phyloP scores from a whole-genome alignment of 2,888 invertebrate genomes.

The Cactoblastis cactorum region DNA sequence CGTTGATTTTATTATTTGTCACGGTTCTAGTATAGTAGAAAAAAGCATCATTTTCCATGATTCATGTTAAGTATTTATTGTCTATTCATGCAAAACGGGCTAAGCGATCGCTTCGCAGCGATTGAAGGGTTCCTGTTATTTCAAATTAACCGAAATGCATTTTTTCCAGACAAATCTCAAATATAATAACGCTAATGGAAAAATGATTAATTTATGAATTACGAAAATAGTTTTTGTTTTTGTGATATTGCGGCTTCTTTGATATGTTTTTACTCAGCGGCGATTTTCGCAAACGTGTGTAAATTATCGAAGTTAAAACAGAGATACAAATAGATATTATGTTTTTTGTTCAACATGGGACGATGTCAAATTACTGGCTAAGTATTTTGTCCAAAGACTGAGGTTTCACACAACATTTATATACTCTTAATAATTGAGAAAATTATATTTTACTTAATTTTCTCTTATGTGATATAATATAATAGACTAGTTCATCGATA shows the following conservation, averaged over 20 bases:
- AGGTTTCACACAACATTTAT: too few species aligned
- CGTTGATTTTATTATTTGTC: too few species aligned
- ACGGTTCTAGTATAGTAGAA: too few species aligned
- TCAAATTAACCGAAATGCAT: slow-evolving; percentile 1
- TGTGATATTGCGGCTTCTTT: slow-evolving; percentile 9
- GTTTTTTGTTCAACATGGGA: slow-evolving; percentile 28
- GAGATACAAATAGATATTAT: slow-evolving; percentile 21
- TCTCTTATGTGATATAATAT: too few species aligned
- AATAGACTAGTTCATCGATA: too few species aligned
- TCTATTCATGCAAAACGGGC: background rate
- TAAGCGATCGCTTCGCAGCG: background rate
- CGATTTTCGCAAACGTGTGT: slow-evolving; percentile 11
- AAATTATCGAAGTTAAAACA: slow-evolving; percentile 13
- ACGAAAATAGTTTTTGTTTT: slow-evolving; percentile 10
- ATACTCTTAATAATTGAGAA: too few species aligned
- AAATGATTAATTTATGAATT: slow-evolving; percentile 14
- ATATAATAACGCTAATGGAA: slow-evolving; percentile 12
- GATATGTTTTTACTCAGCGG: slow-evolving; percentile 7
- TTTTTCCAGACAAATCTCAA: slow-evolving; percentile 4
- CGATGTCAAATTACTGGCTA: background rate
- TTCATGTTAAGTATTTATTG: background rate
- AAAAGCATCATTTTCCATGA: too few species aligned
- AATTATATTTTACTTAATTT: too few species aligned
- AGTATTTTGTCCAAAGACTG: too few species aligned
- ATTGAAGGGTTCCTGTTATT: background rate